phyloP scores from a whole-genome alignment of 2,797 vertebrate species.

The Microctenopoma stevenorrisi region DNA sequence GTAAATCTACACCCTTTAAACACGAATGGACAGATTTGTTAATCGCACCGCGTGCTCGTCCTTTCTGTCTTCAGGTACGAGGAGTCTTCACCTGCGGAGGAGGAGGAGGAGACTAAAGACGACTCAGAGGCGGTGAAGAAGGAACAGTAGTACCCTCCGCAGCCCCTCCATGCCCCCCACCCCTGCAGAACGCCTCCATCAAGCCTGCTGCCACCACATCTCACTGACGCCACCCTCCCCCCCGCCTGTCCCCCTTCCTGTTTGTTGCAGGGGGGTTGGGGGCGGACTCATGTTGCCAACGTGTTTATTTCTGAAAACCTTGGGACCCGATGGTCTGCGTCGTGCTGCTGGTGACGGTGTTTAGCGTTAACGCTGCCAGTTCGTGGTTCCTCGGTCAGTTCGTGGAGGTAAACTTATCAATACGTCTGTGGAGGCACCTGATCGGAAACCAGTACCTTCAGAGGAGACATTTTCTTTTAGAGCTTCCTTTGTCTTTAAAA shows the following conservation, averaged over 20 bases:
- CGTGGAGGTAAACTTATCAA: background rate
- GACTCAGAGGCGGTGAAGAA: constrained; percentile 78
- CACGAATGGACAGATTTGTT: background rate
- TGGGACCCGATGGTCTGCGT: constrained; percentile 46
- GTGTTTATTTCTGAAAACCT: constrained; percentile 47
- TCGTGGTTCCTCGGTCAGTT: constrained; percentile 9
- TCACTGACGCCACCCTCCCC: constrained; percentile 49
- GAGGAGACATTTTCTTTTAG: constrained; percentile 1
- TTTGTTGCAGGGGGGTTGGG: constrained; percentile 5
- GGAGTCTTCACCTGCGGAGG: constrained; percentile 74
- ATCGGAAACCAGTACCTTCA: background rate
- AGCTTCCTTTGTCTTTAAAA: background rate
- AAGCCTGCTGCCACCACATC: constrained; percentile 50
- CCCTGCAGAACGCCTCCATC: constrained; percentile 3
- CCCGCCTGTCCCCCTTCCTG: constrained; percentile 18
- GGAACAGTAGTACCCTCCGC: constrained; percentile 75
- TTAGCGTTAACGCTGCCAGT: constrained; percentile 26
- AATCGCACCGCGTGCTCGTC: background rate
- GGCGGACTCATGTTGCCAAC: constrained; percentile 44
- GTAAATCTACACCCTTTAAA: too few species aligned
- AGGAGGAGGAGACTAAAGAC: constrained; percentile 55
- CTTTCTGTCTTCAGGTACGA: constrained; percentile 76
- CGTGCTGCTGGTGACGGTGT: constrained; percentile 7
- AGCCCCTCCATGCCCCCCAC: background rate
- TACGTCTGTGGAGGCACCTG: background rate